Percentiles rank a stretch among this genome's conserved stretches.
Evolutionary conservation across 2,113 vertebrate species (phyloP).

Genomic region (Phaethornis superciliosus): DNA sequence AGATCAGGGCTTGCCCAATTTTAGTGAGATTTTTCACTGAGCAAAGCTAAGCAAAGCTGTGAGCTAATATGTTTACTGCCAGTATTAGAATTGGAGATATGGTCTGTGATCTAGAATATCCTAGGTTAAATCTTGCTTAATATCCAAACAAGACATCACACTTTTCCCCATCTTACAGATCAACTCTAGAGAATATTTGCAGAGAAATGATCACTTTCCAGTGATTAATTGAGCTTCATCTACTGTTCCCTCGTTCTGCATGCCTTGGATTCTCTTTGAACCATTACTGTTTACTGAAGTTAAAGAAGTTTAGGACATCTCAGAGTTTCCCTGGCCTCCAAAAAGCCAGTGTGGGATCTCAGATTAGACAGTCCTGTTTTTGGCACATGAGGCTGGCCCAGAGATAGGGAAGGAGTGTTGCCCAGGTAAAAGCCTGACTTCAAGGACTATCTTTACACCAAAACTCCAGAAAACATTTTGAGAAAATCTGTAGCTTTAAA

Average conservation of each 20-base stretch:
- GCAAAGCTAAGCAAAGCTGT: not conserved
- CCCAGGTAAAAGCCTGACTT: not conserved
- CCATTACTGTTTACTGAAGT: not conserved
- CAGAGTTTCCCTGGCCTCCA: not conserved
- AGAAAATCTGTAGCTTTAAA: not conserved
- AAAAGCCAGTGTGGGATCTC: not conserved
- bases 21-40: not conserved
- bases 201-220: not conserved
- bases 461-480: not conserved
- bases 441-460: not conserved
- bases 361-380: not conserved
- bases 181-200: not conserved
- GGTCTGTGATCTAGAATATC: not conserved
- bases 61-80: not conserved
- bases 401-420: not conserved
- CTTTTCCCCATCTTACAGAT: not conserved
- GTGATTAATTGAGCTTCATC: not conserved
- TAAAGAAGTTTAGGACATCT: accelerated
- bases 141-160: not conserved
- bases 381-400: not conserved
- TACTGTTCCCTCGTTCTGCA: not conserved
- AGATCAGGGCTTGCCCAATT: not conserved
- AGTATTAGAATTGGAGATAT: not conserved
- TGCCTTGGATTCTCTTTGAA: not conserved
- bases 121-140: not conserved